Conservation (phyloP, 2,888 invertebrate genomes). For the Harpalus rufipes region DNA sequence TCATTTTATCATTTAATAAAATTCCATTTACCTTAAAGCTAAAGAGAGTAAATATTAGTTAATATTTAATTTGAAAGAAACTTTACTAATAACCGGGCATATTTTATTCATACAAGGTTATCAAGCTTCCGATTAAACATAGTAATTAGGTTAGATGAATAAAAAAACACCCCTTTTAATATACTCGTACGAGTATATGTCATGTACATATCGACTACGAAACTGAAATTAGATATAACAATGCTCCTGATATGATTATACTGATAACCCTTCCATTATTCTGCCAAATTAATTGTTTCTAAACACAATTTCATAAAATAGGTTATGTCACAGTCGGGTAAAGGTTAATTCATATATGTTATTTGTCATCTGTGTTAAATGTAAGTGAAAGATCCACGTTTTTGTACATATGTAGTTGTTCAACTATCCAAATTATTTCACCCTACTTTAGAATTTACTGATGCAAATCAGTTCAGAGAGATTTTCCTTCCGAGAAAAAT, state of each 20-base stretch:
- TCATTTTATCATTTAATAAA: too few relatives aligned
- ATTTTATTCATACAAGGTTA: too few relatives aligned
- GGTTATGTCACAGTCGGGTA: background rate
- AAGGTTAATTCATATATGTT: background rate
- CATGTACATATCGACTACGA: background rate
- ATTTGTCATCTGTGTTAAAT: background rate
- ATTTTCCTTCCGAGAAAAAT: background rate
- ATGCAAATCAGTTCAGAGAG: background rate
- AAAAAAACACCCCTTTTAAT: too few relatives aligned
- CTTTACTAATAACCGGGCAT: too few relatives aligned
- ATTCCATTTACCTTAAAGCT: too few relatives aligned
- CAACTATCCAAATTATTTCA: background rate
- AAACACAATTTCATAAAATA: background rate
- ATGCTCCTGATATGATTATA: background rate
- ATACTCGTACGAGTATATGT: too few relatives aligned
- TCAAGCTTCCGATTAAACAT: too few relatives aligned
- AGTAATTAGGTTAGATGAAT: too few relatives aligned
- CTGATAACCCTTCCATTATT: background rate
- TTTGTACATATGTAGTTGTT: background rate
- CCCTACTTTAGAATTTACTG: background rate
- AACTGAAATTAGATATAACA: background rate
- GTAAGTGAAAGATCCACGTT: background rate
- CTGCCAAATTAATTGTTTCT: background rate
- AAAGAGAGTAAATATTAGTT: too few relatives aligned
- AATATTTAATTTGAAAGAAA: too few relatives aligned